Base-by-base conservation (phyloP, 2,888 invertebrate genomes). In the Ptilodon capucinus region DNA sequence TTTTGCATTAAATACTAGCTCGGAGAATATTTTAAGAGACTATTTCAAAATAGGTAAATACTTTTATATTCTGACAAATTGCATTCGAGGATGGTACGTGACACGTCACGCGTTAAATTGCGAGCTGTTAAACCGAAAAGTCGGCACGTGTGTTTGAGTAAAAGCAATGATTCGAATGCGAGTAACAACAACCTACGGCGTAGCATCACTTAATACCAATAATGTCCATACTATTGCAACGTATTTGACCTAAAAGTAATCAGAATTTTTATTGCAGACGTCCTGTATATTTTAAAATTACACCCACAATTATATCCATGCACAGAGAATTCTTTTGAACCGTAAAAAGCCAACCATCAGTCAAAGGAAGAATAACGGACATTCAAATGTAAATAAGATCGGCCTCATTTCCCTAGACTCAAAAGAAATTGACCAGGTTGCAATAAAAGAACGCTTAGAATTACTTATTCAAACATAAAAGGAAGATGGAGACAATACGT, bases 341-440 rank as follows among this genome's bases (percentile, higher is more conserved):
- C n/a, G n/a, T n/a, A n/a, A n/a, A n/a, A n/a, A n/a, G n/a, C n/a
- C n/a, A n/a, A n/a, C n/a, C n/a, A 30, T 11, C 30, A 3, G 30
- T 30, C 11, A 30, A 5, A 30, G 11, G 30, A 30, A 30, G 11
- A 30, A 30, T 30, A 9, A 30, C 8, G 30, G 9, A 2, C 30
- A 11, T 30, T 5, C 30, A 46, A 40, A 42, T 40, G 48, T 48
- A 46, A 48, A 52, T 46, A 49, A 42, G 48, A 43, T 50, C 53
- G 17, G 40, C 46, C 49, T 46, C 49, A 42, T 55, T 8, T 13
- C 16, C 35, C 9, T 18, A 17, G 11, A 3, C 9, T 54, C 44
- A 54, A 47, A 59, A 56, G 48, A 53, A 45, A 52, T 50, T 51
- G 40, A 46, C 54, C 51, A 43, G 14, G 40, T 48, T 46, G 42